A percentile compares a stretch with the other conserved stretches of the same genome.
These are phyloP conservation scores for Lasioglossum baleicum DNA, from an alignment of 1,140 invertebrate genomes.

Conservation along the genomic window DNA sequence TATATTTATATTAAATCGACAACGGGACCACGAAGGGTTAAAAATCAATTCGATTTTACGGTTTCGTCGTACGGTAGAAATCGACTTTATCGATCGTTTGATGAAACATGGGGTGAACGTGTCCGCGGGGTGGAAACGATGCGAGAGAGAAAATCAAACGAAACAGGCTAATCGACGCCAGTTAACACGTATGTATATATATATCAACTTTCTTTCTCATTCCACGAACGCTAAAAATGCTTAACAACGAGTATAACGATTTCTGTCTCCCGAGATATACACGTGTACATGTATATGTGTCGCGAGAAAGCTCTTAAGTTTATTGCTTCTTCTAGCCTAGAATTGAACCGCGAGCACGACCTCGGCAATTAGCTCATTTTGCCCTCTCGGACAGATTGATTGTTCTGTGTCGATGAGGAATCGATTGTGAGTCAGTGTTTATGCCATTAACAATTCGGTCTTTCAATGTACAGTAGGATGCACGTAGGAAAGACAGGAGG, in stretches of 20 bases:
- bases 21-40: constrained; percentile 3
- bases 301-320: constrained; percentile 75
- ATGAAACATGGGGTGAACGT: constrained; percentile 1
- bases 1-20: background rate
- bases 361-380: constrained; percentile 30
- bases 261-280: constrained; percentile 49
- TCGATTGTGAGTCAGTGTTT: background rate
- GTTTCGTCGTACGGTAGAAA: background rate
- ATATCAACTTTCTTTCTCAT: constrained; percentile 44
- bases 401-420: constrained; percentile 7
- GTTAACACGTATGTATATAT: constrained; percentile 41
- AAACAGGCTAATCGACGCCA: constrained; percentile 51
- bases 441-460: too few species aligned
- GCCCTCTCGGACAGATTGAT: background rate
- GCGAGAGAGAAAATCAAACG: background rate
- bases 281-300: background rate
- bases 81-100: background rate
- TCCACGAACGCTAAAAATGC: constrained; percentile 67
- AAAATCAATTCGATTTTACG: background rate
- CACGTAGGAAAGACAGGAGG: too few species aligned
- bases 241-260: constrained; percentile 74
- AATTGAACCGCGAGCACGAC: constrained; percentile 47
- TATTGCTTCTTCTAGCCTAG: constrained; percentile 74
- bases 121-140: background rate
- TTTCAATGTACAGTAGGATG: too few species aligned